These are phyloP conservation scores for Cetoscarus ocellatus DNA, from an alignment of 2,797 vertebrate genomes.

Conservation along the genomic window DNA sequence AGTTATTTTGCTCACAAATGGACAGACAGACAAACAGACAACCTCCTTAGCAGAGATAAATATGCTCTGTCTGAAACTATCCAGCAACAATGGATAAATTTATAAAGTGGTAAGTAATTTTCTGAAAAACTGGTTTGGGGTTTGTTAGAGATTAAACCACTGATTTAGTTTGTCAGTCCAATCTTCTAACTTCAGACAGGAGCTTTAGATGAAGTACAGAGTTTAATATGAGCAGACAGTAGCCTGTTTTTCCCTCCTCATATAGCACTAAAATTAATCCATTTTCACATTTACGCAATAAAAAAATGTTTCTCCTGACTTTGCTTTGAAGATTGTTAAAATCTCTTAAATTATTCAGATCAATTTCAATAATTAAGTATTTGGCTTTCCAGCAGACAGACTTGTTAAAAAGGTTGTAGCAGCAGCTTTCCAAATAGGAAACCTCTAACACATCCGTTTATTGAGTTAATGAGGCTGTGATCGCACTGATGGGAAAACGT, in stretches of 20 bases:
- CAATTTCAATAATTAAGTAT: constrained; percentile 46
- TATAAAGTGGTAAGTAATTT: too few species aligned
- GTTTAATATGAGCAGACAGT: not conserved
- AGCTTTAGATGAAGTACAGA: not conserved
- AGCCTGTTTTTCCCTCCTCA: not conserved
- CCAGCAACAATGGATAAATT: too few species aligned
- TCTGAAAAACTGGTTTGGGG: too few species aligned
- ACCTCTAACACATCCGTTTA: constrained; percentile 43
- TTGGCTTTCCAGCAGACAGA: constrained; percentile 43
- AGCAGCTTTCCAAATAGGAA: constrained; percentile 37
- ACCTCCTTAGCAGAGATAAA: too few species aligned
- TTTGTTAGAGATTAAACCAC: too few species aligned
- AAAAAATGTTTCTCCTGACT: constrained; percentile 6
- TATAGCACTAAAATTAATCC: not conserved
- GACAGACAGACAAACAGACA: too few species aligned
- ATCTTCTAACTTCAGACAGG: too few species aligned
- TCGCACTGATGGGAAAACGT: constrained; percentile 48
- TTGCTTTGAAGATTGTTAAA: constrained; percentile 39
- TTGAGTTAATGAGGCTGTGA: constrained; percentile 52
- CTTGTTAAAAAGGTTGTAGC: constrained; percentile 35
- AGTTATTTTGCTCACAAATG: too few species aligned
- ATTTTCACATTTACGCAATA: constrained; percentile 1
- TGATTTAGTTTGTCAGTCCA: too few species aligned
- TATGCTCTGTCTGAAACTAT: too few species aligned
- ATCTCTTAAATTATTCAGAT: constrained; percentile 51